phyloP scores from a whole-genome alignment of 2,797 vertebrate species.

The Coluber constrictor region DNA sequence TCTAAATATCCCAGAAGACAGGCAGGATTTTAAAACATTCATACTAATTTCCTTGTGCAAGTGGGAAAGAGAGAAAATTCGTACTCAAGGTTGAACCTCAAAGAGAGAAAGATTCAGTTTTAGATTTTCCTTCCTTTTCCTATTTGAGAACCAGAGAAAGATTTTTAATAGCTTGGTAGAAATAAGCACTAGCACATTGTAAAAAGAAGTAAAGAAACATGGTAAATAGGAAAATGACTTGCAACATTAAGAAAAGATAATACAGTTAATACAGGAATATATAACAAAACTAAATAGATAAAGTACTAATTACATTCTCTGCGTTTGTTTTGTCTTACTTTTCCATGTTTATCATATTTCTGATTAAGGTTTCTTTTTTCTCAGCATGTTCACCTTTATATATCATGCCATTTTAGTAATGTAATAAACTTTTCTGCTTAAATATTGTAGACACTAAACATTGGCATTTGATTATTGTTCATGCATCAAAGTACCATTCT shows the following conservation, averaged over 20 bases:
- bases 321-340: not conserved
- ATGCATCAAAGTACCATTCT: constrained; percentile 43
- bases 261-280: not conserved
- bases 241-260: constrained; percentile 30
- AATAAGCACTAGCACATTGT: constrained; percentile 31
- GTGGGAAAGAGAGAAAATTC: not conserved
- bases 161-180: not conserved
- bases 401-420: constrained; percentile 32
- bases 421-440: constrained; percentile 22
- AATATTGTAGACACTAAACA: constrained; percentile 25
- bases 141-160: not conserved
- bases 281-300: not conserved
- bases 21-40: not conserved
- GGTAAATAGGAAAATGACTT: constrained; percentile 24
- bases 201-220: constrained; percentile 46
- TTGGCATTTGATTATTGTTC: constrained; percentile 48
- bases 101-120: not conserved
- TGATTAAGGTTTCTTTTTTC: not conserved
- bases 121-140: not conserved
- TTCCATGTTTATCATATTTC: not conserved
- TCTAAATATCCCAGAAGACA: not conserved
- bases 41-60: not conserved
- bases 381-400: not conserved
- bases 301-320: not conserved
- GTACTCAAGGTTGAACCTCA: not conserved